Evolutionary conservation across 2,113 vertebrate genomes (phyloP).

Genomic region (Dolichallabes microphthalmus): DNA sequence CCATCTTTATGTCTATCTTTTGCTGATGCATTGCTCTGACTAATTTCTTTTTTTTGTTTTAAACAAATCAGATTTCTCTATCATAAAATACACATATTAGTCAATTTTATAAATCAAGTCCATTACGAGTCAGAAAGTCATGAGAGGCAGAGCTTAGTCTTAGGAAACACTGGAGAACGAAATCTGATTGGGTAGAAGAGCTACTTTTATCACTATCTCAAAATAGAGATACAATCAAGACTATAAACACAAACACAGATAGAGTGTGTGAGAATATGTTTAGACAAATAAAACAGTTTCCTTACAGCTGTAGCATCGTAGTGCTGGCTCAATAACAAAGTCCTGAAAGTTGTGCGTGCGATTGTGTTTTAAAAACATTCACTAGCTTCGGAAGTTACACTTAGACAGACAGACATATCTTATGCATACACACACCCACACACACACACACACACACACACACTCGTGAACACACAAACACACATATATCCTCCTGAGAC

Average conservation of each 20-base stretch:
- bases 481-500: slow-evolving; percentile 22
- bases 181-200: neutral
- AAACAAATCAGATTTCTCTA: too few relatives aligned
- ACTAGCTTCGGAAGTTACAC: neutral
- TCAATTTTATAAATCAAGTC: too few relatives aligned
- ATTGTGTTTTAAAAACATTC: neutral
- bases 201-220: neutral
- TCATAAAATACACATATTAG: too few relatives aligned
- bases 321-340: neutral
- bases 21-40: too few relatives aligned
- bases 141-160: neutral
- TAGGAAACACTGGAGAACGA: neutral
- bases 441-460: slow-evolving; percentile 46
- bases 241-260: neutral
- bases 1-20: too few relatives aligned
- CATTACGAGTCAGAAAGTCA: neutral
- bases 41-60: too few relatives aligned
- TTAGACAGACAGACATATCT: neutral
- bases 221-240: neutral
- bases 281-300: neutral
- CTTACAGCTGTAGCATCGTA: neutral
- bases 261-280: neutral
- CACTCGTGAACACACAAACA: neutral
- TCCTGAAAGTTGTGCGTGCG: neutral
- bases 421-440: neutral